These are phyloP conservation scores for Drosophila watanabei DNA, from an alignment of 1,140 invertebrate species.

Conservation along the genomic window DNA sequence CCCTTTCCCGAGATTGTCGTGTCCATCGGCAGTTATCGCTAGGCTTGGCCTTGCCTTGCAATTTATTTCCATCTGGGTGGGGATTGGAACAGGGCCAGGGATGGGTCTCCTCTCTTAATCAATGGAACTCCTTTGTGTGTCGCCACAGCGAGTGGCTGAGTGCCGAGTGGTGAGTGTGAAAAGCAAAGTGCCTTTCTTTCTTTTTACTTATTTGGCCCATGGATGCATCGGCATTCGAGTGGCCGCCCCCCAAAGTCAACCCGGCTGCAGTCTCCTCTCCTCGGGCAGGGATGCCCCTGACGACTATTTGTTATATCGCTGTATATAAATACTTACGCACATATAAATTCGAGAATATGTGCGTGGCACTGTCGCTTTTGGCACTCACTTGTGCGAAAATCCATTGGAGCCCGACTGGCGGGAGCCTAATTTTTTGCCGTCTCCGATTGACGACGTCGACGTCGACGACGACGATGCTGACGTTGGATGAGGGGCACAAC, in stretches of 20 bases:
- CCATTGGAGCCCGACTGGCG: conserved; percentile 81
- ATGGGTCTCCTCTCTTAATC: conserved; percentile 58
- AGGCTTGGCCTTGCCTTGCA: conserved; percentile 68
- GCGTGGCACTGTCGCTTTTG: conserved; percentile 71
- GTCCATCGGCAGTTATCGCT: conserved; percentile 75
- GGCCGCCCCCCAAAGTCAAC: conserved; percentile 54
- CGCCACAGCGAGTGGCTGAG: conserved; percentile 26
- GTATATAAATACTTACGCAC: conserved; percentile 35
- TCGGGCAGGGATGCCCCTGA: conserved; percentile 33
- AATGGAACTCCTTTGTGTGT: conserved; percentile 72
- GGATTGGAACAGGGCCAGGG: conserved; percentile 16
- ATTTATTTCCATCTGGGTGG: conserved; percentile 50
- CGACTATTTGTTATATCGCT: conserved; percentile 54
- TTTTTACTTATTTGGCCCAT: conserved; percentile 46
- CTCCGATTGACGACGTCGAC: conserved; percentile 47
- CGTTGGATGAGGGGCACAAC: conserved; percentile 28
- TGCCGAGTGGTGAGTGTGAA: conserved; percentile 18
- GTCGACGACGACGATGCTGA: conserved; percentile 21
- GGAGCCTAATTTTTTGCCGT: conserved; percentile 81
- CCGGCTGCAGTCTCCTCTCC: conserved; percentile 23
- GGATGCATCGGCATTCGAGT: conserved; percentile 72
- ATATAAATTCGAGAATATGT: conserved; percentile 27
- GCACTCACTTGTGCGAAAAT: conserved; percentile 82
- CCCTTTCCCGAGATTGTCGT: conserved; percentile 55
- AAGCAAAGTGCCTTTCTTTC: conserved; percentile 43